A percentile compares a stretch with the other conserved stretches of the same genome.
Evolutionary conservation across 1,140 invertebrate species (phyloP).

Genomic region (Dryas iulia): DNA sequence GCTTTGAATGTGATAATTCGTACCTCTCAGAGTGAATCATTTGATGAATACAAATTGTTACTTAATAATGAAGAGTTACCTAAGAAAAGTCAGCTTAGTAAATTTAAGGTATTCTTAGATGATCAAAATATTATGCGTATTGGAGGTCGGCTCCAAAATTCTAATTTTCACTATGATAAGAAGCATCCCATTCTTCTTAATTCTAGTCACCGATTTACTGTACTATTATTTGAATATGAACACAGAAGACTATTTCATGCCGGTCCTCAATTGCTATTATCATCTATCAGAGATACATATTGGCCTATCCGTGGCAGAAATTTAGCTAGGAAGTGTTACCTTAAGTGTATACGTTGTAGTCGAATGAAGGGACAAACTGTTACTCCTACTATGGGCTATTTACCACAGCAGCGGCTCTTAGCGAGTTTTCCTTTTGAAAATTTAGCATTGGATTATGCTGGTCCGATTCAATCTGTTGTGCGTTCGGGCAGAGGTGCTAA

Average conservation of each 20-base stretch:
- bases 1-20: conserved; percentile 10
- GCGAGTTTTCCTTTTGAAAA: conserved; percentile 17
- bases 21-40: conserved; percentile 1
- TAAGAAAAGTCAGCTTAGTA: conserved; percentile 9
- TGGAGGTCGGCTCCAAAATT: conserved; percentile 30
- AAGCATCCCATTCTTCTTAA: conserved; percentile 36
- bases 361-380: conserved; percentile 10
- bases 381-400: conserved; percentile 21
- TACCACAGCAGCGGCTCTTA: conserved; percentile 18
- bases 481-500: not conserved
- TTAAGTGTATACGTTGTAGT: conserved; percentile 7
- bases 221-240: conserved; percentile 26
- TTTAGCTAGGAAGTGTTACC: conserved; percentile 15
- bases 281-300: conserved; percentile 20
- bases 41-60: conserved; percentile 4
- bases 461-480: not conserved
- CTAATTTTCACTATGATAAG: conserved; percentile 28
- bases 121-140: conserved; percentile 24
- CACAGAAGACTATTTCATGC: conserved; percentile 22
- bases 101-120: conserved; percentile 27
- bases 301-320: conserved; percentile 24
- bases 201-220: conserved; percentile 25
- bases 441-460: conserved; percentile 25
- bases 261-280: conserved; percentile 20
- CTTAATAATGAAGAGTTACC: conserved; percentile 8